Conservation (phyloP, 2,113 vertebrate species). For the Pandion haliaetus region DNA sequence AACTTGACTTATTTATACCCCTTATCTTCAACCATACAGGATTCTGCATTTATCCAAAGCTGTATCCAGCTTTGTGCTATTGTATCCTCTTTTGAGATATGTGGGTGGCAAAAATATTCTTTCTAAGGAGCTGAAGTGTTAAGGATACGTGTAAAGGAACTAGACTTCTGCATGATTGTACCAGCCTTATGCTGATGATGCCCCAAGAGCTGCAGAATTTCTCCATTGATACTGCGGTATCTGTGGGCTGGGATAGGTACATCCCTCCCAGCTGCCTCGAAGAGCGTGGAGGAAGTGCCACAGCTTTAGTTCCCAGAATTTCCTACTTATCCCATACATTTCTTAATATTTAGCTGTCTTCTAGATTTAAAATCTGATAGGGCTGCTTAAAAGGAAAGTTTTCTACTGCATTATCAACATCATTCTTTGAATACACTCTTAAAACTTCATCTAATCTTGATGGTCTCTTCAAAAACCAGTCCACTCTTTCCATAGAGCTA, state of each 20-base stretch:
- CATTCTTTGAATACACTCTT: not conserved
- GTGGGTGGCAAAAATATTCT: not conserved
- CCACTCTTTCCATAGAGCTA: not conserved
- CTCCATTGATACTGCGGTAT: constrained; percentile 30
- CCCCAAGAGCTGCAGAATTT: constrained; percentile 67
- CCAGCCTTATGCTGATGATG: constrained; percentile 38
- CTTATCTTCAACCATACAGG: not conserved
- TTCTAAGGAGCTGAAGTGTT: constrained; percentile 9
- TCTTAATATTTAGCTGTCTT: not conserved
- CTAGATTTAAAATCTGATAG: not conserved
- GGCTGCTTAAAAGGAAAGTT: not conserved
- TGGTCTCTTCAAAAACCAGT: not conserved
- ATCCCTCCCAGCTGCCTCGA: not conserved
- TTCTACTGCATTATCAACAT: not conserved
- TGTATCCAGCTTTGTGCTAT: not conserved
- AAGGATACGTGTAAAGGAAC: not conserved
- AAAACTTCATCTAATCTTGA: constrained; percentile 21
- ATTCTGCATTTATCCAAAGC: not conserved
- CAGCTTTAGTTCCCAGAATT: constrained; percentile 22
- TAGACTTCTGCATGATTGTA: not conserved
- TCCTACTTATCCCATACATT: not conserved
- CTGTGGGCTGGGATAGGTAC: constrained; percentile 23
- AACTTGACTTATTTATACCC: not conserved
- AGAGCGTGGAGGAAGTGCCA: not conserved
- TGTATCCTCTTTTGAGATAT: not conserved